These are phyloP conservation scores for Cyprinodon diabolis DNA, from an alignment of 2,797 vertebrate genomes.

Conservation along the genomic window DNA sequence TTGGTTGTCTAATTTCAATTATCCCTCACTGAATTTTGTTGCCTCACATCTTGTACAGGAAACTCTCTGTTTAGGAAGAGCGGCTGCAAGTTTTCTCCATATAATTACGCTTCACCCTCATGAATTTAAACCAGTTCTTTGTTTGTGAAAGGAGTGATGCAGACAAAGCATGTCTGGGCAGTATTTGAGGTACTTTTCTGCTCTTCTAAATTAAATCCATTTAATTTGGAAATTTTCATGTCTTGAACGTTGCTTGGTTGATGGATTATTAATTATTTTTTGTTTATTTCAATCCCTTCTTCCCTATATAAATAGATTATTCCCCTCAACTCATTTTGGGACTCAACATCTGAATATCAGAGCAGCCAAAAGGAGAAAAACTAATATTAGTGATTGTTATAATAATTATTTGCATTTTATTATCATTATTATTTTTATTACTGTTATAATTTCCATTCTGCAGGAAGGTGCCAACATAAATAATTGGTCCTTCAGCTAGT, in stretches of 20 bases:
- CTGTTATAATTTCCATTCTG: no score
- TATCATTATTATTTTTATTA: background rate
- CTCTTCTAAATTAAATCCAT: background rate
- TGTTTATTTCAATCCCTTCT: background rate
- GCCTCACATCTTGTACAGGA: background rate
- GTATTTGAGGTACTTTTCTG: background rate
- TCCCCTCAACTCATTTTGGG: background rate
- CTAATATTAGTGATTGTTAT: no score
- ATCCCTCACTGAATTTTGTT: slow-evolving; percentile 11
- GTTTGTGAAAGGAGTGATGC: background rate
- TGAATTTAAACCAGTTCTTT: background rate
- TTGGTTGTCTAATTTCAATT: background rate
- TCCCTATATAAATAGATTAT: background rate
- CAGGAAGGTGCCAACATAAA: background rate
- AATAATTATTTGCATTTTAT: background rate
- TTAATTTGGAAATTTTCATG: background rate
- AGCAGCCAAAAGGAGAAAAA: no score
- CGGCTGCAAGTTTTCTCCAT: background rate
- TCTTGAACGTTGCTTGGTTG: background rate
- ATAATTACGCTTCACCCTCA: background rate
- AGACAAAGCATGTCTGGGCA: slow-evolving; percentile 4
- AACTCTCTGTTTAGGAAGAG: background rate
- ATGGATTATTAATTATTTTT: background rate
- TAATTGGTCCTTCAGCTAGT: background rate
- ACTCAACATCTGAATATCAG: background rate